These are phyloP conservation scores for Corythoichthys haematopterus DNA, from an alignment of 2,113 vertebrate genomes.

Conservation along the genomic window DNA sequence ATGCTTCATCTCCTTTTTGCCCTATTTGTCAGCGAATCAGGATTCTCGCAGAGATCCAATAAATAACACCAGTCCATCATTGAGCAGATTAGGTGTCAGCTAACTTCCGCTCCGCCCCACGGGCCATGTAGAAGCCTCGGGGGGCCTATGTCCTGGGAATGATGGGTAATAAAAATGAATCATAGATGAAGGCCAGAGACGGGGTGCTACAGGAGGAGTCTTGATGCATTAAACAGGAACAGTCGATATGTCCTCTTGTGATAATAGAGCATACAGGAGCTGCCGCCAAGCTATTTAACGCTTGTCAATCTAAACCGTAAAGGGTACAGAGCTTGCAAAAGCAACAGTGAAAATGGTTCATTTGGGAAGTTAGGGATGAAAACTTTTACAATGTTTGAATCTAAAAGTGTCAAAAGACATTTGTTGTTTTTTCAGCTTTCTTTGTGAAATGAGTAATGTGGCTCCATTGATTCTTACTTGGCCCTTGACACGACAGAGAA, in stretches of 20 bases:
- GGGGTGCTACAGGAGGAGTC: conserved; percentile 70
- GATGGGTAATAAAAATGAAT: conserved; percentile 80
- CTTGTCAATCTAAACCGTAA: conserved; percentile 65
- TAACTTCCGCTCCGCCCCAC: conserved; percentile 65
- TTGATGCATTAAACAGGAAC: conserved; percentile 73
- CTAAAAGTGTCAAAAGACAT: conserved; percentile 2
- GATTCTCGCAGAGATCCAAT: conserved; percentile 58
- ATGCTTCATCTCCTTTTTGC: conserved; percentile 39
- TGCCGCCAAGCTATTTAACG: conserved; percentile 69
- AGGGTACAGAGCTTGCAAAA: conserved; percentile 29
- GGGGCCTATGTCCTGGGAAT: conserved; percentile 66
- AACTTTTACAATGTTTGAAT: conserved; percentile 24
- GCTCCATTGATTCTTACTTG: not conserved
- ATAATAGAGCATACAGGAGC: conserved; percentile 72
- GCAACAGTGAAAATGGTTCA: conserved; percentile 31
- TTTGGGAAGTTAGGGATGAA: conserved; percentile 24
- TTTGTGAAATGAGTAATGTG: not conserved
- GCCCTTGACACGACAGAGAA: not conserved
- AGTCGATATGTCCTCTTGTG: conserved; percentile 74
- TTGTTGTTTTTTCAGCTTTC: conserved; percentile 7
- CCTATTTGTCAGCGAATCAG: conserved; percentile 49
- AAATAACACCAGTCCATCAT: conserved; percentile 62
- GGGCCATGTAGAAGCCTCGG: conserved; percentile 59
- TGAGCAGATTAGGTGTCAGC: conserved; percentile 72
- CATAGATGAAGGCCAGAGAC: conserved; percentile 76